Conservation (phyloP, 2,888 invertebrate genomes). For the Leucoptera coffeella region DNA sequence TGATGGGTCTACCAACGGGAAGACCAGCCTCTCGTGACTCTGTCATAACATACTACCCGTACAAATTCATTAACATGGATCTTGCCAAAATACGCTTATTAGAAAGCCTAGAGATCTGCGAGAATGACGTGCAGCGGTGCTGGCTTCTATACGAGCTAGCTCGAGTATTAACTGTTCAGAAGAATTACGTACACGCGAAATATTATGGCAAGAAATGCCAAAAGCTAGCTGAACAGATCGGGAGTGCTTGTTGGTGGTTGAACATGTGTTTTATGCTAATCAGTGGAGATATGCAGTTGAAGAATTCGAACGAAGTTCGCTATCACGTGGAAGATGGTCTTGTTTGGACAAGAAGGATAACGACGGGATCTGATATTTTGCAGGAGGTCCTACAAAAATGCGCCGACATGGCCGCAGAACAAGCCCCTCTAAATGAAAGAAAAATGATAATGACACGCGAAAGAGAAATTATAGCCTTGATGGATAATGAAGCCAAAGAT, state of each 20-base stretch:
- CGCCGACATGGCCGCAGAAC: slow-evolving; percentile 25
- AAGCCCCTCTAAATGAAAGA: slow-evolving; percentile 26
- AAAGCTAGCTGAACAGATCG: slow-evolving; percentile 27
- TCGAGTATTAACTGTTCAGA: slow-evolving; percentile 28
- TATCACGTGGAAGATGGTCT: slow-evolving; percentile 35
- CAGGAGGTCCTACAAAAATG: slow-evolving; percentile 34
- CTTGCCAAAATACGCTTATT: slow-evolving; percentile 25
- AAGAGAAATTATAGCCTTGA: slow-evolving; percentile 20
- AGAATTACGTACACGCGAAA: slow-evolving; percentile 37
- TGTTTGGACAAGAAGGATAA: slow-evolving; percentile 30
- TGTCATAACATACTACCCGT: slow-evolving; percentile 37
- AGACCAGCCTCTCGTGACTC: slow-evolving; percentile 39
- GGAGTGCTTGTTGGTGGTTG: slow-evolving; percentile 33
- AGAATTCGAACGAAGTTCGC: slow-evolving; percentile 36
- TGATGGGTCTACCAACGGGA: slow-evolving; percentile 35
- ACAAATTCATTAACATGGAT: slow-evolving; percentile 34
- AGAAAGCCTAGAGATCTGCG: slow-evolving; percentile 32
- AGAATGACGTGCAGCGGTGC: slow-evolving; percentile 38
- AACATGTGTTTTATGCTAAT: slow-evolving; percentile 35
- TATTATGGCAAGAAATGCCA: slow-evolving; percentile 40
- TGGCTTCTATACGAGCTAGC: slow-evolving; percentile 41
- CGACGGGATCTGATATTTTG: slow-evolving; percentile 30
- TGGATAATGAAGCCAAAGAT: slow-evolving; percentile 21
- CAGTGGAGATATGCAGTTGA: slow-evolving; percentile 45
- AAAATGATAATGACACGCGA: slow-evolving; percentile 29